Conservation (phyloP, 2,113 vertebrate species). For the Solenodon paradoxus region DNA sequence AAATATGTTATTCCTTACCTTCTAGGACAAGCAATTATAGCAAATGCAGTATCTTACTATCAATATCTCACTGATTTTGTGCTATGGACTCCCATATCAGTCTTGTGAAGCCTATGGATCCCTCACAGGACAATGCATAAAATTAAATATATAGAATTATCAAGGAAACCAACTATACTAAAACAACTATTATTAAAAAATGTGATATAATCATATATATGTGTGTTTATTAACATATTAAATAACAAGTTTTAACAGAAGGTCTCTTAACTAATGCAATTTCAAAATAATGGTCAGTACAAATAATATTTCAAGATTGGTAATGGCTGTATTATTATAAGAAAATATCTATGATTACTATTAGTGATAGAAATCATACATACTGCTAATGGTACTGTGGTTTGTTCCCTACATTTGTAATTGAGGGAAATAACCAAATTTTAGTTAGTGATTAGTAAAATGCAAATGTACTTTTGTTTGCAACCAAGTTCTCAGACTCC, state of each 20-base stretch:
- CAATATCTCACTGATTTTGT: not conserved
- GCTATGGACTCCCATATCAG: not conserved
- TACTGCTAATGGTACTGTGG: not conserved
- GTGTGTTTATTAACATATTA: not conserved
- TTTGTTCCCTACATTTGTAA: not conserved
- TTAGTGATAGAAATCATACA: slow-evolving; percentile 16
- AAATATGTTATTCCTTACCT: slow-evolving; percentile 33
- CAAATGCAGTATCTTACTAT: not conserved
- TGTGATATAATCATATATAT: not conserved
- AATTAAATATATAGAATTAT: not conserved
- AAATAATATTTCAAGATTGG: not conserved
- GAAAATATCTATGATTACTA: slow-evolving; percentile 22
- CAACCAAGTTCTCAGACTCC: not conserved
- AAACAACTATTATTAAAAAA: slow-evolving; percentile 16
- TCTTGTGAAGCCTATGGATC: not conserved
- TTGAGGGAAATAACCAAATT: slow-evolving; percentile 29
- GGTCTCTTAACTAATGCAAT: not conserved
- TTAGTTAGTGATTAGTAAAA: slow-evolving; percentile 40
- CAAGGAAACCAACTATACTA: not conserved
- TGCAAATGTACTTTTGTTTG: not conserved
- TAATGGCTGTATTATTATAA: not conserved
- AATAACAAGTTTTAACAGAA: not conserved
- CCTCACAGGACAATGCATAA: not conserved
- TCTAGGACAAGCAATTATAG: not conserved
- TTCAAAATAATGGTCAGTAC: not conserved